Base-by-base conservation (phyloP, 2,888 invertebrate genomes). In the Hermodice carunculata region DNA sequence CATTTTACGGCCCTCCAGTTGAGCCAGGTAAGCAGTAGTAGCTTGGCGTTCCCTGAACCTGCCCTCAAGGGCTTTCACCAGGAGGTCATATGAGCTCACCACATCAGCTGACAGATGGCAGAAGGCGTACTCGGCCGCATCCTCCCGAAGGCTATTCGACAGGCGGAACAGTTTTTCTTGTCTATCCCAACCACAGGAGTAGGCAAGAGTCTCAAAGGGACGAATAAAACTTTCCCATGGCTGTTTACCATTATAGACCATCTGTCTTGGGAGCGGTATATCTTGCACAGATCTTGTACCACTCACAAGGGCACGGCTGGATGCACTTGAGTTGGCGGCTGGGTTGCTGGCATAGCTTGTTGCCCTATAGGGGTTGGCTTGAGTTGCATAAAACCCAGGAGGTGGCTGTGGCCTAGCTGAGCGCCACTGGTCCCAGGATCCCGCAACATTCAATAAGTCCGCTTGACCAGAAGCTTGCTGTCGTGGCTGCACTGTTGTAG, bases 41-140 rank as follows among this genome's bases (percentile, higher is more conserved):
- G 67, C 54, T 1, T 61, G 17, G 17, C 40, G 24, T 28, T 69
- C 64, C 28, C 61, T 60, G 32, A 44, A 69, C 22, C 69, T 29
- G 17, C 40, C 6, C 32, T 66, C 64, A n/a, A 69, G 40, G 1
- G 69, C 46, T 8, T 11, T 22, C 14, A 8, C 14, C 11, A 46
- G 46, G 14, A 17, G 22, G 11, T 17, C 28, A 40, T 54, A 63
- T 29, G 66, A 63, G 14, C 34, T 31, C 14, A 44, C 40, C 22
- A 51, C 53, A 6, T 52, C 60, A 22, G 59, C 14, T 14, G 51
- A 22, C 11, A 54, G 46, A 28, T 69, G 69, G 26, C 46, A 57
- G 56, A 69, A 69, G 17, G 62, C 59, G 51, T 46, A 68, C 19
- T 68, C 59, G 5, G 65, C 58, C 5, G 65, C 65, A 19, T 68